Conservation (phyloP, 2,113 vertebrate species). For the Rhagologus leucostigma region DNA sequence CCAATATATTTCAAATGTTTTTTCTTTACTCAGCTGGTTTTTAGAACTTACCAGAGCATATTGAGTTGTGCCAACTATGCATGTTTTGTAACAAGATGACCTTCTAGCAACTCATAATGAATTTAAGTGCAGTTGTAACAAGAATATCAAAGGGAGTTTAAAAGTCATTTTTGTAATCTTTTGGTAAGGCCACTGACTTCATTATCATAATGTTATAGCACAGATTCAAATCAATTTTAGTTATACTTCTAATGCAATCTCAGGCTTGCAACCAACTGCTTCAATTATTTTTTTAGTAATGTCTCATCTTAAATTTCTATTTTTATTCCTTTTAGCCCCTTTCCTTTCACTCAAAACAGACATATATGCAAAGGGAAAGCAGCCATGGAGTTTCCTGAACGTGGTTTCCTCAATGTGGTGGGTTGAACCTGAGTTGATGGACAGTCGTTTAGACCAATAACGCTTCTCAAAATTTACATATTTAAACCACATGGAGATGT, state of each 20-base stretch:
- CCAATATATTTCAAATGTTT: background rate
- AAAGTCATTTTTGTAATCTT: background rate
- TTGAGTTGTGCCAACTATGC: background rate
- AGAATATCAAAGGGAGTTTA: background rate
- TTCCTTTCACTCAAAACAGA: background rate
- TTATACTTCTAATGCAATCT: background rate
- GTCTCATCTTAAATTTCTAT: background rate
- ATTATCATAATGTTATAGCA: background rate
- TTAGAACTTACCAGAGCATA: background rate
- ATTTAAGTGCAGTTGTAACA: slow-evolving; percentile 6
- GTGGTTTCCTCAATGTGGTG: too few relatives aligned
- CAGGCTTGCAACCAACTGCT: background rate
- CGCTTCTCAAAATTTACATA: too few relatives aligned
- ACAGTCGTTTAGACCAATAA: too few relatives aligned
- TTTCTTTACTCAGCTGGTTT: background rate
- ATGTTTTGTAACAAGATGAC: background rate
- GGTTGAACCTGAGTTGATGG: too few relatives aligned
- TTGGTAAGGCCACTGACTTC: background rate
- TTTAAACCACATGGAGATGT: too few relatives aligned
- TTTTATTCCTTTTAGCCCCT: background rate
- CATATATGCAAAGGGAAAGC: background rate
- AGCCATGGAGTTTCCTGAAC: background rate
- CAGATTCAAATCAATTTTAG: background rate
- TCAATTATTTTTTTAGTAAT: background rate
- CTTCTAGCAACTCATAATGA: background rate